phyloP scores from a whole-genome alignment of 1,140 invertebrate genomes.

The Bombus turneri region DNA sequence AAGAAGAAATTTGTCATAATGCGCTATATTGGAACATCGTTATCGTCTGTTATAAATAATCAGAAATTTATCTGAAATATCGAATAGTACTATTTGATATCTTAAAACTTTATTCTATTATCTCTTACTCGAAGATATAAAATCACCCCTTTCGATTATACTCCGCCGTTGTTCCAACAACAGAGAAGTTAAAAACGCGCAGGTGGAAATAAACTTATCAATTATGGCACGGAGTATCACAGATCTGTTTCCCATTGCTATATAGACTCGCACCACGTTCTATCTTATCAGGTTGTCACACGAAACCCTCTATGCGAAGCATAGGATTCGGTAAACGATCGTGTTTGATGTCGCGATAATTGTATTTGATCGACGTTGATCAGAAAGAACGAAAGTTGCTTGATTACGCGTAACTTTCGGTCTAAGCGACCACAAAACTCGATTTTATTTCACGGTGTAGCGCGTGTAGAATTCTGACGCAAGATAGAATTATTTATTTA shows the following conservation, averaged over 20 bases:
- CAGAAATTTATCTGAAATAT: background rate
- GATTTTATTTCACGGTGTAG: background rate
- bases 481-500: constrained; percentile 14
- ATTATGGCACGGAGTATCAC: background rate
- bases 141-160: background rate
- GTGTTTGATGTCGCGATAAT: constrained; percentile 56
- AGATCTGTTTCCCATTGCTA: constrained; percentile 44
- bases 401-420: constrained; percentile 41
- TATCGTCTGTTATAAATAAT: background rate
- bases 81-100: background rate
- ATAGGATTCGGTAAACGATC: constrained; percentile 32
- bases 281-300: constrained; percentile 35
- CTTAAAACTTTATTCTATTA: background rate
- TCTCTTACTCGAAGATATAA: background rate
- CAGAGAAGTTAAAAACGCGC: background rate
- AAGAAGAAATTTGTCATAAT: background rate
- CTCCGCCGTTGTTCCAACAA: background rate
- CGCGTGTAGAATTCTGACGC: background rate
- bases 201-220: background rate
- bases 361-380: constrained; percentile 52
- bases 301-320: constrained; percentile 32
- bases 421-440: constrained; percentile 20
- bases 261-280: constrained; percentile 26
- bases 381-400: constrained; percentile 10
- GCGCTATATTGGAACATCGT: background rate